Evolutionary conservation across 2,888 invertebrate genomes (phyloP).

Genomic region (Parnassius glacialis): DNA sequence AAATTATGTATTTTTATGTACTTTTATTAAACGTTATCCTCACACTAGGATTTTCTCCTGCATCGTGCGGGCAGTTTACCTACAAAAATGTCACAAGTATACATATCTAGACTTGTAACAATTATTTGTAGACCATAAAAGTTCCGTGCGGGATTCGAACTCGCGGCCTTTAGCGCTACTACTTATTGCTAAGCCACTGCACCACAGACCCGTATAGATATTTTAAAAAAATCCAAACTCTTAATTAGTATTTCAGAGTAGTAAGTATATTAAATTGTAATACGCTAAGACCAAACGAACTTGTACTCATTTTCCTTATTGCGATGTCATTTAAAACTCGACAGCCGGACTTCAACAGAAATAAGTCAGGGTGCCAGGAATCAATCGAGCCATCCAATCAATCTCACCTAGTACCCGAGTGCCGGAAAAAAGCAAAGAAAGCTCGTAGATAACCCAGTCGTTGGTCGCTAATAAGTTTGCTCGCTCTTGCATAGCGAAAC

Average conservation of each 20-base stretch:
- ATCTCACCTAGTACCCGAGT: conserved; percentile 53
- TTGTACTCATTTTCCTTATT: conserved; percentile 2
- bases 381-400: conserved; percentile 68
- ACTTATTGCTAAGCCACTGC: no score
- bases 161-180: no score
- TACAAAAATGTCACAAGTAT: no score
- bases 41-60: no score
- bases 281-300: background rate
- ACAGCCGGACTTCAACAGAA: conserved; percentile 42
- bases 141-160: no score
- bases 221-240: no score
- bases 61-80: no score
- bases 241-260: background rate
- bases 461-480: conserved; percentile 72
- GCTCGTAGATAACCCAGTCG: conserved; percentile 50
- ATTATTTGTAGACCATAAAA: no score
- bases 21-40: no score
- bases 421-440: conserved; percentile 73
- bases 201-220: no score
- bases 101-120: no score
- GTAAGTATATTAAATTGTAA: background rate
- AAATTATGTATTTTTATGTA: no score
- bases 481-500: conserved; percentile 72
- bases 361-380: conserved; percentile 61
- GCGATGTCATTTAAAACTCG: conserved; percentile 14